Evolutionary conservation across 2,113 vertebrate genomes (phyloP), one percentile per base, ranked within the genome.

Genomic region (Lophochroa leadbeateri): DNA sequence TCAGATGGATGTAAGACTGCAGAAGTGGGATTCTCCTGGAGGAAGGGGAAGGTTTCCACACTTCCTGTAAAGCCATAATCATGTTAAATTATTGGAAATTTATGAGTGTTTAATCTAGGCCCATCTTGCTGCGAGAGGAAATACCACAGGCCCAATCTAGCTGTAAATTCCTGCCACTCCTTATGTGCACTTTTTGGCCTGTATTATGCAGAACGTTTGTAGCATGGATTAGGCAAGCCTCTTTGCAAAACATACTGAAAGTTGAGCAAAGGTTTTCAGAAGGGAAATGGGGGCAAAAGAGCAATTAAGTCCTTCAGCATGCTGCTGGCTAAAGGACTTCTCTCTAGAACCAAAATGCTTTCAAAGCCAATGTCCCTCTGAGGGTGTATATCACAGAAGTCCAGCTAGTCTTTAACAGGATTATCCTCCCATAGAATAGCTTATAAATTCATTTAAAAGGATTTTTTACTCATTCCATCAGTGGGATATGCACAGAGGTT

Each of bases 131-230:
- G 64, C 35, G 75, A 88, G 35, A 95, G 94, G 93, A 97, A 97
- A 96, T 96, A 80, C 93, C 60, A 0, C 7, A 44, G 60, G 60
- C n/a, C 58, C 96, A 90, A 93, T 77, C 88, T 90, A 83, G 94
- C 91, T 68, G 68, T 90, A 93, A 92, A 97, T 96, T 88, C 86
- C 95, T 95, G 95, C 86, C 90, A 74, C 90, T 94, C 96, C 94
- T 95, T 31, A 71, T 52, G 41, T 16, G 46, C 33, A 9, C 71
- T 43, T 92, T 81, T 81, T 88, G 77, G 82, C 71, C 71, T 2
- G 6, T 47, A 52, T 76, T 79, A 71, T 82, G 50, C 47, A 41
- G 82, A 70, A 46, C 18, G 53, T 80, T 86, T 78, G 28, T 18
- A 70, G 71, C 29, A 64, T 0, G 4, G 67, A 83, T 90, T 74